Conservation (phyloP, 2,113 vertebrate genomes). For the Ameiurus melas region DNA sequence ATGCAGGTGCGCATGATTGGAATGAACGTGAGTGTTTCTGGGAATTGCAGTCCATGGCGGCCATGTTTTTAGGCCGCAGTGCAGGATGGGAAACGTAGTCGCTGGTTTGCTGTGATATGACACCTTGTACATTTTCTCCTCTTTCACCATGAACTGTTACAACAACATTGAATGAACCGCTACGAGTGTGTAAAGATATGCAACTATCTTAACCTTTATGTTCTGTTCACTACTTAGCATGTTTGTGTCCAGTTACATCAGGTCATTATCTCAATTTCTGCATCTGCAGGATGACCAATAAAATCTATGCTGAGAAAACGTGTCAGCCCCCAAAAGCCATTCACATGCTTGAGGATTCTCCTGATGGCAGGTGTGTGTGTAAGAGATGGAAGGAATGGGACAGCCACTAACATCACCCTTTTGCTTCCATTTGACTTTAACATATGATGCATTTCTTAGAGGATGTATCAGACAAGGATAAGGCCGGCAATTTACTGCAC, state of each 20-base stretch:
- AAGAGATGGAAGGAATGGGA: background rate
- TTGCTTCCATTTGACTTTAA: background rate
- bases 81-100: too few relatives aligned
- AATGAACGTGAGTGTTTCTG: too few relatives aligned
- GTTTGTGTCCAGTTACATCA: background rate
- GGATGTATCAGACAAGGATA: conserved; percentile 20
- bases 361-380: background rate
- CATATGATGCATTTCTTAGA: background rate
- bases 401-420: background rate
- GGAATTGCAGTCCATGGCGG: too few relatives aligned
- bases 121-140: background rate
- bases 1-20: too few relatives aligned
- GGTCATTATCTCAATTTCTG: background rate
- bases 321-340: background rate
- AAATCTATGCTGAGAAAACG: background rate
- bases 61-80: too few relatives aligned
- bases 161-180: background rate
- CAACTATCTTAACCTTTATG: background rate
- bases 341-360: background rate
- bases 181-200: background rate
- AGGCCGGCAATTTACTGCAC: conserved; percentile 13
- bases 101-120: too few relatives aligned
- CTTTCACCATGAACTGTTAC: background rate
- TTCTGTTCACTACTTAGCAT: background rate
- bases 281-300: background rate